Evolutionary conservation across 1,140 invertebrate genomes (phyloP).

Genomic region (Ooceraea biroi): DNA sequence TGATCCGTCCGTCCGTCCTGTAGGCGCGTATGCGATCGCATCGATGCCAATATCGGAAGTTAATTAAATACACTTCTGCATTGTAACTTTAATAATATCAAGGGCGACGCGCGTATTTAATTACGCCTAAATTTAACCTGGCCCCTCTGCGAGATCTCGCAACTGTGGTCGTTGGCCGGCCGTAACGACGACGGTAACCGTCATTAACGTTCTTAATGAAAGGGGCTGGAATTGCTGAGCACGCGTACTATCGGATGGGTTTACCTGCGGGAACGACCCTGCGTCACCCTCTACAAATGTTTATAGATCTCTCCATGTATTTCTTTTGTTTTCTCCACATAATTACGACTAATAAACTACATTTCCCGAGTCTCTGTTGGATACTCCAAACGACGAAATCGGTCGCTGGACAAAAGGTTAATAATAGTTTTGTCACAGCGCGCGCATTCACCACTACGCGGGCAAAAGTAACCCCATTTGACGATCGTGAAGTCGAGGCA

Average conservation of each 20-base stretch:
- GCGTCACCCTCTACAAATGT: not conserved
- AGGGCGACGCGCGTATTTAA: slow-evolving; percentile 65
- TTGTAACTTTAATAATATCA: slow-evolving; percentile 73
- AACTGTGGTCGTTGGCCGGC: slow-evolving; percentile 42
- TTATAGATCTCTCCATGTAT: not conserved
- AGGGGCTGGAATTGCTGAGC: slow-evolving; percentile 78
- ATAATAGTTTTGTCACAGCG: not conserved
- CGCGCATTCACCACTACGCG: not conserved
- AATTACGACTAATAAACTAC: not conserved
- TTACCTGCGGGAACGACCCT: not conserved
- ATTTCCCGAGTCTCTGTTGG: not conserved
- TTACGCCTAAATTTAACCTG: slow-evolving; percentile 63
- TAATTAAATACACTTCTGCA: slow-evolving; percentile 68
- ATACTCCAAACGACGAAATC: slow-evolving; percentile 3
- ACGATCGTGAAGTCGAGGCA: slow-evolving; percentile 28
- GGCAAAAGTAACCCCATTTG: slow-evolving; percentile 30
- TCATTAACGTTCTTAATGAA: slow-evolving; percentile 81
- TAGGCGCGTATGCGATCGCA: slow-evolving; percentile 48
- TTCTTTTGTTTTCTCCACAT: not conserved
- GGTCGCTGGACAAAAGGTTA: not conserved
- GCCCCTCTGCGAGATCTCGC: slow-evolving; percentile 26
- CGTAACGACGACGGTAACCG: slow-evolving; percentile 70
- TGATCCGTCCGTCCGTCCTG: slow-evolving; percentile 41
- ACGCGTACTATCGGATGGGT: slow-evolving; percentile 52
- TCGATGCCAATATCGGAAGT: slow-evolving; percentile 64